Percentiles rank a stretch among this genome's conserved stretches.
Evolutionary conservation across 2,888 invertebrate species (phyloP).

Genomic region (Myathropa florea): DNA sequence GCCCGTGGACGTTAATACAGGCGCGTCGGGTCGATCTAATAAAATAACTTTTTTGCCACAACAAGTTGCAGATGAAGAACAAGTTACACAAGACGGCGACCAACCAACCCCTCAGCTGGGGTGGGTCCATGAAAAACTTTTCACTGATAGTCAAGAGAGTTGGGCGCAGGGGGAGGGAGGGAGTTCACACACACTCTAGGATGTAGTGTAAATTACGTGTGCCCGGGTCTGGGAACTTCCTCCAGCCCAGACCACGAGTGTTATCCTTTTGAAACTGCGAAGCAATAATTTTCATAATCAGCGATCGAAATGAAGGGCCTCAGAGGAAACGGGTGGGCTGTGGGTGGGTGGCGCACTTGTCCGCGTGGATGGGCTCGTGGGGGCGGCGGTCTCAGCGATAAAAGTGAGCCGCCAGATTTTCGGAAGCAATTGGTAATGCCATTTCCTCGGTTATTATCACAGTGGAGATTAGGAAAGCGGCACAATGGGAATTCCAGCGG

Average conservation of each 20-base stretch:
- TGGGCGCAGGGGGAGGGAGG: too few species aligned
- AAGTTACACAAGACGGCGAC: constrained; percentile 5
- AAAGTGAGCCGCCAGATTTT: constrained; percentile 48
- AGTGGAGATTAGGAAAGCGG: constrained; percentile 50
- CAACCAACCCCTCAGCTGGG: neutral
- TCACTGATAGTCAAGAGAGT: neutral
- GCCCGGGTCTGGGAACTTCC: neutral
- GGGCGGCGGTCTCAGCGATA: constrained; percentile 11
- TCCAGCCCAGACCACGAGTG: neutral
- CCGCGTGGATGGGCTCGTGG: neutral
- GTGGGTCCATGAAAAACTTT: constrained; percentile 60
- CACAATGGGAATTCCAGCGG: constrained; percentile 51
- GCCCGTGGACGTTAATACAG: constrained; percentile 23
- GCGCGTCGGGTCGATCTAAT: constrained; percentile 60
- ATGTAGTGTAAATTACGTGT: constrained; percentile 50
- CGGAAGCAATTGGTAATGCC: constrained; percentile 66
- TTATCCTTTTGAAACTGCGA: constrained; percentile 45
- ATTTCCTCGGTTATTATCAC: constrained; percentile 59
- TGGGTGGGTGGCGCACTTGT: neutral
- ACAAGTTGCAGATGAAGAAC: constrained; percentile 55
- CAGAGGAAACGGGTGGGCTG: neutral
- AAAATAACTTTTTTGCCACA: constrained; percentile 56
- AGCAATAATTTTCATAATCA: constrained; percentile 68
- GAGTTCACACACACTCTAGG: constrained; percentile 2
- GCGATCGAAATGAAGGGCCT: constrained; percentile 43